Evolutionary conservation across 2,797 vertebrate species (phyloP), one percentile per base, ranked within the genome.

Genomic region (Cottoperca gobio): DNA sequence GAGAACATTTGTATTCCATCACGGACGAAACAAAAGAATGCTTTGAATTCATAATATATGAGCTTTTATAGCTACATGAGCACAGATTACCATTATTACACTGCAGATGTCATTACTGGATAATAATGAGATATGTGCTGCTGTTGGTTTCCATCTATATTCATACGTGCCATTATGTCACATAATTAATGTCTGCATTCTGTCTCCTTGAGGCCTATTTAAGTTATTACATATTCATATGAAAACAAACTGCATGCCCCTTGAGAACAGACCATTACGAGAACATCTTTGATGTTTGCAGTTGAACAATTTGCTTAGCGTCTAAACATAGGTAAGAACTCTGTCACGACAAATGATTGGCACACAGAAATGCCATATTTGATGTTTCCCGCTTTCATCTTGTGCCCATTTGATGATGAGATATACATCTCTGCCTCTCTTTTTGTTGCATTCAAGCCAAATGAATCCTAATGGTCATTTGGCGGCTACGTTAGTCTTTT

Each of bases 391-490:
- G 73, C 64, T 78, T 84, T 83, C 66, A 79, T 88, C 59, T 59
- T 31, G 39, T 2, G 4, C 67, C 45, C 63, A 58, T 73, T 81
- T 83, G 66, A 52, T 31, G 21, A 70, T 70, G 71, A 85, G 53
- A 85, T 78, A 70, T 84, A 87, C 62, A 82, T 88, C 73, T 85
- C 60, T 81, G 71, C 52, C 69, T n/a, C n/a, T n/a, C n/a, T n/a
- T n/a, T 76, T 59, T 60, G 33, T n/a, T 85, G 50, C 73, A 73
- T 54, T 24, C 26, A 45, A 60, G 77, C 81, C 82, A 84, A 80
- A 87, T 79, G 72, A 76, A 86, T 88, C 73, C 69, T 87, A 79
- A 89, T 83, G 81, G 84, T 90, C 82, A 86, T 91, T 91, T 91
- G 79, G 79, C 88, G 76, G 87, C 86, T 82, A 67, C 43, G 73